These are phyloP conservation scores for Sylvietta virens DNA, from an alignment of 2,113 vertebrate genomes.

Conservation along the genomic window DNA sequence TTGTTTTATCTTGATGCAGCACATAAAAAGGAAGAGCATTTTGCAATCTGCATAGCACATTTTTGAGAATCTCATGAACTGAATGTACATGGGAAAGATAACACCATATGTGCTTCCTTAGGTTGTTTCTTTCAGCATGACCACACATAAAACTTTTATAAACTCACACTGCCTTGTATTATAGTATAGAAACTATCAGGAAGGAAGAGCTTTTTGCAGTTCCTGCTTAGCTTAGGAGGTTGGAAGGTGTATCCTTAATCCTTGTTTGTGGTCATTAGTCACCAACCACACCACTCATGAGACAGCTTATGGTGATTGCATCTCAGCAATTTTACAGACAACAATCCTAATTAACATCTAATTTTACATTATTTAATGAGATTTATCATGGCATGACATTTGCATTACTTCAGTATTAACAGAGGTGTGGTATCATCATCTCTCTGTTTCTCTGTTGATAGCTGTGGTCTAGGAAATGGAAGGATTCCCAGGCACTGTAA, in stretches of 20 bases:
- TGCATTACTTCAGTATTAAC: not conserved
- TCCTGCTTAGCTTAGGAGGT: not conserved
- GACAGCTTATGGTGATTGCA: slow-evolving; percentile 46
- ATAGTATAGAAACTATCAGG: not conserved
- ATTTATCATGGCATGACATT: slow-evolving; percentile 23
- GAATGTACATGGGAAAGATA: not conserved
- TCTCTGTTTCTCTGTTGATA: not conserved
- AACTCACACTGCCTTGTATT: slow-evolving; percentile 8
- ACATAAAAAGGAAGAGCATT: not conserved
- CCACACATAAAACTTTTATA: not conserved
- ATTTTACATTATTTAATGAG: not conserved
- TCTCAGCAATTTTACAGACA: slow-evolving; percentile 36
- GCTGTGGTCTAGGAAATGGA: not conserved
- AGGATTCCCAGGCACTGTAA: not conserved
- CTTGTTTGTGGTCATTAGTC: slow-evolving; percentile 67
- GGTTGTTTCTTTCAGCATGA: slow-evolving; percentile 5
- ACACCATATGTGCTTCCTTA: not conserved
- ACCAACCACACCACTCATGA: slow-evolving; percentile 58
- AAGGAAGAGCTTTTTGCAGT: slow-evolving; percentile 11
- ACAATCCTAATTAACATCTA: slow-evolving; percentile 39
- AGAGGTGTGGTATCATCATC: not conserved
- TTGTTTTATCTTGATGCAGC: not conserved
- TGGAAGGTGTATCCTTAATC: slow-evolving; percentile 10
- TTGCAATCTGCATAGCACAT: not conserved
- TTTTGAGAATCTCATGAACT: not conserved